A percentile compares a stretch with the other conserved stretches of the same genome.
Evolutionary conservation across 2,797 vertebrate genomes (phyloP).

Genomic region (Crocidura indochinensis): DNA sequence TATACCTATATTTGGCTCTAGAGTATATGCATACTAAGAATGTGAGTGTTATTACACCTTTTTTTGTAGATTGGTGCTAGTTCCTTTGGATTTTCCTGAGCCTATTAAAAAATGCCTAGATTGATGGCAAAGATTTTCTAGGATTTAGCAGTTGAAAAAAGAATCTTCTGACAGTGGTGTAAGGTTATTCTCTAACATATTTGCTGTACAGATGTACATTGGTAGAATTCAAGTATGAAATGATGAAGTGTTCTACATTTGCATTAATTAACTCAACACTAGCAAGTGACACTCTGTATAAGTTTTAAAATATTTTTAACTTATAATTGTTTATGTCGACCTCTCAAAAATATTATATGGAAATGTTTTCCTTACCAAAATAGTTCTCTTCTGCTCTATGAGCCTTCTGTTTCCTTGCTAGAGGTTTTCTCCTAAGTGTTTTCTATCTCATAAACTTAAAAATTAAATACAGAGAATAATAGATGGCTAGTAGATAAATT

Average conservation of each 20-base stretch:
- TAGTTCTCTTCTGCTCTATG: slow-evolving; percentile 61
- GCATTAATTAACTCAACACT: slow-evolving; percentile 83
- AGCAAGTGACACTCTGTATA: slow-evolving; percentile 75
- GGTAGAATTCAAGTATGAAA: slow-evolving; percentile 71
- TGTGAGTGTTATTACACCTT: background rate
- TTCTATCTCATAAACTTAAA: slow-evolving; percentile 61
- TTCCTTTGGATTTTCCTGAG: slow-evolving; percentile 53
- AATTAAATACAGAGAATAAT: slow-evolving; percentile 22
- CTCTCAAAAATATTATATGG: slow-evolving; percentile 75
- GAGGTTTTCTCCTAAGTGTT: slow-evolving; percentile 24
- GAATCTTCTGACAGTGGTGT: slow-evolving; percentile 73
- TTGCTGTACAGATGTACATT: slow-evolving; percentile 79
- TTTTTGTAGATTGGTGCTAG: background rate
- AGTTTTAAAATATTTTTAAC: slow-evolving; percentile 80
- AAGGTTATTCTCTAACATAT: slow-evolving; percentile 75
- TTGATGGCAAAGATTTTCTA: slow-evolving; percentile 73
- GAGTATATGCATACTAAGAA: background rate
- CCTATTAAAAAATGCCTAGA: slow-evolving; percentile 73
- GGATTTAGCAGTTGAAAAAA: slow-evolving; percentile 69
- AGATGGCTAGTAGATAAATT: slow-evolving; percentile 8
- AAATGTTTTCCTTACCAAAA: slow-evolving; percentile 81
- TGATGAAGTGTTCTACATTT: slow-evolving; percentile 76
- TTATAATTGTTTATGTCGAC: slow-evolving; percentile 80
- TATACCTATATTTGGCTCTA: background rate
- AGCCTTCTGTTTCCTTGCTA: slow-evolving; percentile 69